phyloP scores from a whole-genome alignment of 2,113 vertebrate genomes.

The Triplophysa dalaica region DNA sequence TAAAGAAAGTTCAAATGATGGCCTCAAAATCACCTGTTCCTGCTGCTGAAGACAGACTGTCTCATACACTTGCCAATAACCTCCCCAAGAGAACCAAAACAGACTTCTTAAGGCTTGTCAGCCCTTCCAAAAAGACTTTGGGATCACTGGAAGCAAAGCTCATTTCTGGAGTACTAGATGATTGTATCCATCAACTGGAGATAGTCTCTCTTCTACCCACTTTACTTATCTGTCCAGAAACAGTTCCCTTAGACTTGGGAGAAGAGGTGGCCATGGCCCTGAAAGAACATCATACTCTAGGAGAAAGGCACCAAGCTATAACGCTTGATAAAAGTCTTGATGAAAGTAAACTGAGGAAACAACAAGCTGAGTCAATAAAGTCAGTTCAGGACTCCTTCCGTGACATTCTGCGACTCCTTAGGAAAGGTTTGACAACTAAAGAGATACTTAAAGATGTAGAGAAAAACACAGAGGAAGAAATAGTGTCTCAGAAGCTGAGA shows the following conservation, averaged over 20 bases:
- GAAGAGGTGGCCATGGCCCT: constrained; percentile 56
- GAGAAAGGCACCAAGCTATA: constrained; percentile 40
- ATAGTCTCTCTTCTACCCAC: constrained; percentile 64
- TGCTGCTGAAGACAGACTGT: neutral
- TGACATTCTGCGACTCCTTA: constrained; percentile 71
- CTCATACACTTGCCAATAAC: neutral
- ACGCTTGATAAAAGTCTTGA: neutral
- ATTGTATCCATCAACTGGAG: constrained; percentile 72
- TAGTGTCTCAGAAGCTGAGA: constrained; percentile 62
- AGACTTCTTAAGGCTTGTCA: constrained; percentile 44
- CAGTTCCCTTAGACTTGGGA: constrained; percentile 47
- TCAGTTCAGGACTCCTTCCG: constrained; percentile 70
- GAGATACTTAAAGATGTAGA: constrained; percentile 50
- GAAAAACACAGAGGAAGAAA: neutral
- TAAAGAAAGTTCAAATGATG: constrained; percentile 6
- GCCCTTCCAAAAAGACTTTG: constrained; percentile 59
- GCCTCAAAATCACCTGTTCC: neutral
- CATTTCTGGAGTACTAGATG: constrained; percentile 73
- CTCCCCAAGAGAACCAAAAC: constrained; percentile 24
- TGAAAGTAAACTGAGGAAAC: neutral
- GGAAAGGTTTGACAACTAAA: constrained; percentile 53
- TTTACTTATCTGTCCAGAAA: constrained; percentile 24
- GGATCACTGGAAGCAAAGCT: constrained; percentile 70
- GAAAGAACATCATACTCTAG: constrained; percentile 63
- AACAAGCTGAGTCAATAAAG: neutral